phyloP scores from a whole-genome alignment of 2,797 vertebrate species.

The Sebastes kiyomatsui region DNA sequence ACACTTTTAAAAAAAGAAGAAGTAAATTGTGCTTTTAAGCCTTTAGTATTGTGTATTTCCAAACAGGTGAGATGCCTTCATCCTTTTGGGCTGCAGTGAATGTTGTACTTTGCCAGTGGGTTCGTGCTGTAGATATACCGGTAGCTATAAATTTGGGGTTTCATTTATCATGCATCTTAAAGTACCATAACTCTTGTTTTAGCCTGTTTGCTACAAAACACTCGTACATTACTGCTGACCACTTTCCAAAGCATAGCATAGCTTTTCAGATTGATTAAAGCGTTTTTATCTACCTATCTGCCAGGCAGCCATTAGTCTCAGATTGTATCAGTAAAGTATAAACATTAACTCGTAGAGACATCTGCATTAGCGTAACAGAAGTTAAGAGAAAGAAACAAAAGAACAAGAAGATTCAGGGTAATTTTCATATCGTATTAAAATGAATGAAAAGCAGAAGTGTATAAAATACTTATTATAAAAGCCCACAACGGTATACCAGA shows the following conservation, averaged over 20 bases:
- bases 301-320: neutral
- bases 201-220: neutral
- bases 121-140: slow-evolving; percentile 3
- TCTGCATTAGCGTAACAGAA: neutral
- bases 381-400: neutral
- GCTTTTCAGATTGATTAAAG: slow-evolving; percentile 17
- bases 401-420: neutral
- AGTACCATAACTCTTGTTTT: neutral
- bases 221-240: neutral
- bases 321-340: slow-evolving; percentile 5
- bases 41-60: slow-evolving; percentile 1
- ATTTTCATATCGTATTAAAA: slow-evolving; percentile 45
- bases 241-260: neutral
- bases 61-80: neutral
- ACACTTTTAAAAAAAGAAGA: neutral
- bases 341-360: neutral
- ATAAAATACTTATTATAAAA: slow-evolving; percentile 49
- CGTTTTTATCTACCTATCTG: slow-evolving; percentile 7
- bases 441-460: slow-evolving; percentile 38
- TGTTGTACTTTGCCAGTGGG: slow-evolving; percentile 3
- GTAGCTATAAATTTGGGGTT: slow-evolving; percentile 9
- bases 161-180: neutral
- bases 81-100: neutral
- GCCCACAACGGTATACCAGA: slow-evolving; percentile 18
- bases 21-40: neutral